Evolutionary conservation across 2,113 vertebrate species (phyloP), one percentile per base, ranked within the genome.

Genomic region (Pan paniscus): DNA sequence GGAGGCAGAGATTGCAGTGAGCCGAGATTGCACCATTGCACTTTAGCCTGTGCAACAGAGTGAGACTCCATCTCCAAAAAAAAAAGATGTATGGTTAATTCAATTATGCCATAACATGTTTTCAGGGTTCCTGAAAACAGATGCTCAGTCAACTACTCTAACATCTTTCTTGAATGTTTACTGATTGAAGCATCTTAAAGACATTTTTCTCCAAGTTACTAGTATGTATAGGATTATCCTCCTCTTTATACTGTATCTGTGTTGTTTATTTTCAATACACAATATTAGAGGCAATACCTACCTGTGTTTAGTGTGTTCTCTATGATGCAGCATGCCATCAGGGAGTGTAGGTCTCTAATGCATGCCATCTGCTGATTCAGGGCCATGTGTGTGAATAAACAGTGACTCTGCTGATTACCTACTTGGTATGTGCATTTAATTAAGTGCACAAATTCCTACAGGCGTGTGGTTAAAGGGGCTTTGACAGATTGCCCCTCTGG

Each of bases 381-480:
- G 81, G 90, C 88, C 82, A 93, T 70, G 59, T 87, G 14, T 96
- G 5, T 57, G 90, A 87, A 94, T 87, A 76, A 89, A 64, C 80
- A 76, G 87, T 57, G 64, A 90, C 91, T 93, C 89, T 95, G 68
- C 93, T 68, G 40, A 92, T 94, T 85, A 90, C 90, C 90, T 91
- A 38, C 92, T 92, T 95, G 90, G 75, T 87, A 83, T 95, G 92
- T 96, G 70, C 97, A 95, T 97, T 97, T 96, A 97, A 98, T 97
- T 96, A 97, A 87, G 92, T 93, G 81, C 86, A 90, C 80, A 95
- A 80, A 98, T 97, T 93, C 96, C 95, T 96, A 85, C 93, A 97
- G 95, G 92, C 96, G 85, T 96, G 96, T 95, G 95, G 96, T 96
- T 98, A 97, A 97, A 94, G 81, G 96, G 48, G 82, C 75, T 90